Percentiles rank a stretch among this genome's conserved stretches.
These are phyloP conservation scores for Phocoena sinus DNA, from an alignment of 2,113 vertebrate species.

Conservation along the genomic window DNA sequence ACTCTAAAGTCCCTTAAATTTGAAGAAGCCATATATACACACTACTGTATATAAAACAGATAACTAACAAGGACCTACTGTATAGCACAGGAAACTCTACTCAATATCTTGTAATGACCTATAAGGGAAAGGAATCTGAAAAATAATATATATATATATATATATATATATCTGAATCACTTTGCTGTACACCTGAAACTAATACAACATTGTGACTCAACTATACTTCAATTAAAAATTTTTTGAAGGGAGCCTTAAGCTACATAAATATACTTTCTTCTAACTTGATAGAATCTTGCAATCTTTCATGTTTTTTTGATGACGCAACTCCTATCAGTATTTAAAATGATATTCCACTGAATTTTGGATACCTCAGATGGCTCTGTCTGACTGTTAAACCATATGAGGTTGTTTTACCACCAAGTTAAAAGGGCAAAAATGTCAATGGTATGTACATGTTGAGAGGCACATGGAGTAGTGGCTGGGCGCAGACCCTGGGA, in stretches of 20 bases:
- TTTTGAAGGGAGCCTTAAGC: neutral
- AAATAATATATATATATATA: neutral
- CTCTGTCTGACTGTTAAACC: neutral
- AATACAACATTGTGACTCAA: neutral
- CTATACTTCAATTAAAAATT: neutral
- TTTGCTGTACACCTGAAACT: neutral
- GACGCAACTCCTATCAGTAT: neutral
- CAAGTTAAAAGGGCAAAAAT: neutral
- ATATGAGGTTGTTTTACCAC: neutral
- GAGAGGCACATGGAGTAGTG: neutral
- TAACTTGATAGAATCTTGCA: neutral
- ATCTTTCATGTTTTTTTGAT: neutral
- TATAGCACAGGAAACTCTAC: neutral
- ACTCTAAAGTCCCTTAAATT: neutral
- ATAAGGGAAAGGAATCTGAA: neutral
- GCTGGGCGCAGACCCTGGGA: neutral
- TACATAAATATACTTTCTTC: neutral
- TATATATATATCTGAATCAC: neutral
- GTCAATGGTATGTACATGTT: no score
- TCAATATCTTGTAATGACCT: neutral
- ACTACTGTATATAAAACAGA: neutral
- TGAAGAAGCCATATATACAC: neutral
- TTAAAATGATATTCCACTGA: neutral
- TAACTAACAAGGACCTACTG: neutral
- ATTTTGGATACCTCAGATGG: neutral